These are phyloP conservation scores for Typhlomys cinereus DNA, from an alignment of 2,113 vertebrate genomes.

Conservation along the genomic window DNA sequence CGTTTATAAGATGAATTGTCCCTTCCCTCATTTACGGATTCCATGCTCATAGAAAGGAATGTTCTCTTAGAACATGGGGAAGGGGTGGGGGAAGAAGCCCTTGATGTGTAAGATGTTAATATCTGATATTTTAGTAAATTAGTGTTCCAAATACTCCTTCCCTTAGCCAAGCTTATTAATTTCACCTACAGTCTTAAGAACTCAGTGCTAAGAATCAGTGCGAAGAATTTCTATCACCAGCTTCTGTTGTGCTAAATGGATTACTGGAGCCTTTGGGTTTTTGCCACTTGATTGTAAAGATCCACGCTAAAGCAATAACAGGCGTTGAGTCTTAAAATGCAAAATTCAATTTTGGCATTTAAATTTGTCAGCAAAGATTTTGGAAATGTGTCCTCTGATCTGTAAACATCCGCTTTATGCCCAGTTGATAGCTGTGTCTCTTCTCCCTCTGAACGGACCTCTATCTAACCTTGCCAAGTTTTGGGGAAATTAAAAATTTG, in stretches of 20 bases:
- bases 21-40: constrained; percentile 72
- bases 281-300: constrained; percentile 28
- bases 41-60: constrained; percentile 63
- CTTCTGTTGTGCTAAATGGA: constrained; percentile 19
- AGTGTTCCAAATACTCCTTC: background rate
- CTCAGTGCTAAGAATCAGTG: background rate
- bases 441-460: too few relatives aligned
- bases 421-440: background rate
- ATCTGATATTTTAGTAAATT: constrained; percentile 46
- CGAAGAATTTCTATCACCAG: background rate
- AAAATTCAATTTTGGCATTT: constrained; percentile 32
- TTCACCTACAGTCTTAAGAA: background rate
- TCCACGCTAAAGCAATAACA: background rate
- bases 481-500: background rate
- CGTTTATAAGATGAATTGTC: constrained; percentile 80
- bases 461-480: background rate
- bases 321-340: constrained; percentile 1
- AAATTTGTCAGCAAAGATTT: background rate
- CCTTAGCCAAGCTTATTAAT: background rate
- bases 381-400: background rate
- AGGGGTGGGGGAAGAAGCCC: background rate
- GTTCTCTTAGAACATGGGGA: background rate
- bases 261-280: background rate
- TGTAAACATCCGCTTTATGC: background rate
- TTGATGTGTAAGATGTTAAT: background rate